phyloP scores from a whole-genome alignment of 2,888 invertebrate species.

The Encarsia formosa region DNA sequence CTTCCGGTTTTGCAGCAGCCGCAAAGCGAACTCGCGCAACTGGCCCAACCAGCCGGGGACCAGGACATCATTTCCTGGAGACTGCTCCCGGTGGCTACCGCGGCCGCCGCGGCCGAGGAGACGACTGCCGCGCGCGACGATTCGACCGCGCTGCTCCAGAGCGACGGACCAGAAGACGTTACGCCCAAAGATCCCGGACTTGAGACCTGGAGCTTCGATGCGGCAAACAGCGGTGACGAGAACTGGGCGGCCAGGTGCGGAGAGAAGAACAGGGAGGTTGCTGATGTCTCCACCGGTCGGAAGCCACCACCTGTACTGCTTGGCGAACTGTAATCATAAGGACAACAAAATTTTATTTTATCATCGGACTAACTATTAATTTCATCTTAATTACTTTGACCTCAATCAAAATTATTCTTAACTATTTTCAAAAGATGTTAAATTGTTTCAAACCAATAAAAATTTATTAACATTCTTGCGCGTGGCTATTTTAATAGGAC shows the following conservation, averaged over 20 bases:
- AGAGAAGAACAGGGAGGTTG: conserved; percentile 78
- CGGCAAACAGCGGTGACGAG: conserved; percentile 77
- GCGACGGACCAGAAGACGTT: conserved; percentile 36
- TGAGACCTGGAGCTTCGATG: conserved; percentile 47
- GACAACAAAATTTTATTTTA: too few relatives aligned
- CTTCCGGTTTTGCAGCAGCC: conserved; percentile 43
- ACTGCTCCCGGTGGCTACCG: conserved; percentile 39
- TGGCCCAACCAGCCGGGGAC: conserved; percentile 47
- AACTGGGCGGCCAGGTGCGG: conserved; percentile 77
- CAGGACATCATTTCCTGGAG: conserved; percentile 49
- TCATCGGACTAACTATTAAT: too few relatives aligned
- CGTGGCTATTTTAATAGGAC: too few relatives aligned
- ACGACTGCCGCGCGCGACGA: neutral
- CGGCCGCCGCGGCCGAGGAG: conserved; percentile 33
- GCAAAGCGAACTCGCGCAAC: conserved; percentile 39
- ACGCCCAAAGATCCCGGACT: conserved; percentile 27
- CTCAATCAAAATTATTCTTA: too few relatives aligned
- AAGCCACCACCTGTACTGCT: conserved; percentile 53
- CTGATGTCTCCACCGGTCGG: conserved; percentile 47
- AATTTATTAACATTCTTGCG: too few relatives aligned
- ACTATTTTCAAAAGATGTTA: too few relatives aligned
- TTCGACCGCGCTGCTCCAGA: conserved; percentile 46
- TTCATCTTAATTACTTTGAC: too few relatives aligned
- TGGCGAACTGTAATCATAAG: conserved; percentile 30
- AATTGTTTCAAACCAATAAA: too few relatives aligned